Percentiles rank a stretch among this genome's conserved stretches.
phyloP scores from a whole-genome alignment of 2,113 vertebrate genomes.

The Heliornis fulica region DNA sequence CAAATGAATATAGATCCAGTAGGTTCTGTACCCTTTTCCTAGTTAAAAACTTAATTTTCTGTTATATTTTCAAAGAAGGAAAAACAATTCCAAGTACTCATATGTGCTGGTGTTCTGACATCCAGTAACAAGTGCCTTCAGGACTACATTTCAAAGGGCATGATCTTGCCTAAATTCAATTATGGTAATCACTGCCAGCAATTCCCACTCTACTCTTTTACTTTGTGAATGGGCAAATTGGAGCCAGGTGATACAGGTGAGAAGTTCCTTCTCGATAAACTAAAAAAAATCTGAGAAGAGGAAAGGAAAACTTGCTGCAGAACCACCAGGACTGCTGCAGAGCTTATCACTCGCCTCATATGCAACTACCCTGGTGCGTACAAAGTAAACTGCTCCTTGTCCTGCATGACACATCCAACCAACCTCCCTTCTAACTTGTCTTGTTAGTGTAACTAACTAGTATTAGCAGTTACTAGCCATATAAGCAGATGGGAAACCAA shows the following conservation, averaged over 20 bases:
- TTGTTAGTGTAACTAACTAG: neutral
- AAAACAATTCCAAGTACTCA: neutral
- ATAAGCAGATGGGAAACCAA: neutral
- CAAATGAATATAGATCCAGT: neutral
- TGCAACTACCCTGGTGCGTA: rapidly evolving
- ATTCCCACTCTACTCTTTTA: neutral
- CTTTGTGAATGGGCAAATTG: neutral
- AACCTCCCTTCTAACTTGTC: rapidly evolving
- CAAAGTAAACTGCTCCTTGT: neutral
- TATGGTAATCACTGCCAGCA: neutral
- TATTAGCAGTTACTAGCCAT: neutral
- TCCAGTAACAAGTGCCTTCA: neutral
- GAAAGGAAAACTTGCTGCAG: neutral
- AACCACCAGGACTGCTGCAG: neutral
- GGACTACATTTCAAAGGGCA: neutral
- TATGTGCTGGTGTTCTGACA: neutral
- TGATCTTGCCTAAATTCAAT: neutral
- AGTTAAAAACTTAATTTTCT: neutral
- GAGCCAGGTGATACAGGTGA: neutral
- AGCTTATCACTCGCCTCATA: rapidly evolving
- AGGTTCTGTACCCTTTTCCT: neutral
- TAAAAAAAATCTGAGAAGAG: neutral
- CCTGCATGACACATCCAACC: rapidly evolving
- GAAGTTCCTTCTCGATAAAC: neutral
- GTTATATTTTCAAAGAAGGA: neutral